phyloP scores from a whole-genome alignment of 2,113 vertebrate genomes.

The Strix aluco region DNA sequence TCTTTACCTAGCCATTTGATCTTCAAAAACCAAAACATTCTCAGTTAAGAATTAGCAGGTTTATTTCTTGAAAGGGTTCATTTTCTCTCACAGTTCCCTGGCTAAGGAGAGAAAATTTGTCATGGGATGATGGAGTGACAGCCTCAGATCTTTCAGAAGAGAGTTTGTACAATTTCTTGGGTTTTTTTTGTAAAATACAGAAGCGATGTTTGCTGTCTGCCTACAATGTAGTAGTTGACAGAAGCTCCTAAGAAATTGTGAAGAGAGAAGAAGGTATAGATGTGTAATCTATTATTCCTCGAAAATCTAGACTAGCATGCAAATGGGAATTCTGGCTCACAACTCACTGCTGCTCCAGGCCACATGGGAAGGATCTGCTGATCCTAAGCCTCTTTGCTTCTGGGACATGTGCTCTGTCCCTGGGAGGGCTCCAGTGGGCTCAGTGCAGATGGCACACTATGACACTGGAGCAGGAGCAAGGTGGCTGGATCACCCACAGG shows the following conservation, averaged over 20 bases:
- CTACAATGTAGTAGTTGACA: neutral
- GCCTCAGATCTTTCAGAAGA: neutral
- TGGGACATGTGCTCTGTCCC: neutral
- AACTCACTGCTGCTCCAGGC: neutral
- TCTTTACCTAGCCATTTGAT: neutral
- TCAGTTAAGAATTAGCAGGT: neutral
- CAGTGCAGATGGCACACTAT: neutral
- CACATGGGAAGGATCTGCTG: neutral
- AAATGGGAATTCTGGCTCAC: neutral
- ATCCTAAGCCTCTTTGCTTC: neutral
- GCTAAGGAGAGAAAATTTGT: neutral
- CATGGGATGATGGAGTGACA: neutral
- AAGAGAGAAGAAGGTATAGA: neutral
- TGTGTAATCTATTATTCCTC: neutral
- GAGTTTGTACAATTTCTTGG: neutral
- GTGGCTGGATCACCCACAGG: neutral
- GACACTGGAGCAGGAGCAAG: neutral
- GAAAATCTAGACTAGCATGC: neutral
- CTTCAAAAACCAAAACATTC: neutral
- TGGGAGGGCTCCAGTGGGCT: neutral
- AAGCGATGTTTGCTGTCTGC: neutral
- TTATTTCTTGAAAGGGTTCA: neutral
- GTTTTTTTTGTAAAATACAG: neutral
- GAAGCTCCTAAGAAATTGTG: neutral
- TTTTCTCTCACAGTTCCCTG: neutral